Conservation (phyloP, 1,140 invertebrate genomes). For the Zaprionus inermis region DNA sequence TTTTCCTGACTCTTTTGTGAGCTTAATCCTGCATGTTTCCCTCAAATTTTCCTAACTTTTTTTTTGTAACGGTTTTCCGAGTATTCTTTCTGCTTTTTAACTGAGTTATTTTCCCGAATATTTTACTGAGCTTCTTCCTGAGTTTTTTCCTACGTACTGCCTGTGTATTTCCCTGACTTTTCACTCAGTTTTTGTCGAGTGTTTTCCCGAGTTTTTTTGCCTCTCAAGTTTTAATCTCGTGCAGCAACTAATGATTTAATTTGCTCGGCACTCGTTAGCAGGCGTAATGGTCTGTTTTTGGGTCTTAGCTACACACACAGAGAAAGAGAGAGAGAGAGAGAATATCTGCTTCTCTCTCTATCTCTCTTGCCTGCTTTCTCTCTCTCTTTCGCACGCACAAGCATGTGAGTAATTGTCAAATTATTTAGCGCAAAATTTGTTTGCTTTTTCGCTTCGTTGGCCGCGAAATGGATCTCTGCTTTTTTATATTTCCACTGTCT, state of each 20-base stretch:
- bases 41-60: not conserved
- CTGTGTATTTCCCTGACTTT: not conserved
- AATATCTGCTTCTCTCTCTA: not conserved
- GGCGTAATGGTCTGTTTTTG: constrained; percentile 82
- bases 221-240: constrained; percentile 57
- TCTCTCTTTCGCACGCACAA: constrained; percentile 34
- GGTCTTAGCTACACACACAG: constrained; percentile 59
- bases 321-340: too few species aligned
- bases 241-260: constrained; percentile 84
- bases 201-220: not conserved
- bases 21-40: not conserved
- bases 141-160: not conserved
- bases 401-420: constrained; percentile 84
- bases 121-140: not conserved
- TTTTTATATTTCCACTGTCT: constrained; percentile 59
- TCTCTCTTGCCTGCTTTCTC: constrained; percentile 2
- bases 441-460: constrained; percentile 79
- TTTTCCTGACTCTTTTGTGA: not conserved
- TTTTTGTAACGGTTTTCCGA: not conserved
- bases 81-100: not conserved
- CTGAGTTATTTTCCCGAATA: not conserved
- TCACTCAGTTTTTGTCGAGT: constrained; percentile 11
- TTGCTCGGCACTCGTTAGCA: constrained; percentile 83
- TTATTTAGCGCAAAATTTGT: constrained; percentile 84
- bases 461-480: constrained; percentile 74